phyloP scores from a whole-genome alignment of 2,888 invertebrate genomes.

The Heteromyza rotundicornis region DNA sequence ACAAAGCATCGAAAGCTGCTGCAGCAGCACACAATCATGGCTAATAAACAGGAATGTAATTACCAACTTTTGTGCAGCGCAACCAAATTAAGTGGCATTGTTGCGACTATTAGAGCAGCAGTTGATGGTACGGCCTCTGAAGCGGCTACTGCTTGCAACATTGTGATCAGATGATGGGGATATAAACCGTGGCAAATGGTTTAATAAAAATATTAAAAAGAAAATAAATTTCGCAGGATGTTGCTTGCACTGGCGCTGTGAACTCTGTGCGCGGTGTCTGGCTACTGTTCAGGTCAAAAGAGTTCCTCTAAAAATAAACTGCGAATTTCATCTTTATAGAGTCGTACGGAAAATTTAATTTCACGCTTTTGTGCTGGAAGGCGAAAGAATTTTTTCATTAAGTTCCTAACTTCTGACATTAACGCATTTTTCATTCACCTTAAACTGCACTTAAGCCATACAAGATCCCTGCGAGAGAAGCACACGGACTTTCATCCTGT shows the following conservation, averaged over 20 bases:
- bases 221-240: background rate
- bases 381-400: slow-evolving; percentile 32
- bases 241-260: background rate
- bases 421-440: slow-evolving; percentile 29
- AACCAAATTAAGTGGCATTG: slow-evolving; percentile 39
- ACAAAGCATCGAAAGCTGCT: background rate
- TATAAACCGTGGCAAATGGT: background rate
- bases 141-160: slow-evolving; percentile 16
- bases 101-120: slow-evolving; percentile 11
- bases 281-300: too few relatives aligned
- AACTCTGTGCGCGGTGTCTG: too few relatives aligned
- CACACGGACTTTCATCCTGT: background rate
- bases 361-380: background rate
- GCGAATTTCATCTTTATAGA: background rate
- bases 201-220: background rate
- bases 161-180: slow-evolving; percentile 14
- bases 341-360: background rate
- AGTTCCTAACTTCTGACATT: slow-evolving; percentile 29
- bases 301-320: background rate
- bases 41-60: slow-evolving; percentile 59
- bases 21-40: slow-evolving; percentile 45
- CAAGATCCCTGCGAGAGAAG: background rate
- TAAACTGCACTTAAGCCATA: background rate
- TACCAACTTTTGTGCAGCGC: slow-evolving; percentile 48
- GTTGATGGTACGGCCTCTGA: background rate